Evolutionary conservation across 2,797 vertebrate genomes (phyloP).

Genomic region (Dicrostonyx torquatus): DNA sequence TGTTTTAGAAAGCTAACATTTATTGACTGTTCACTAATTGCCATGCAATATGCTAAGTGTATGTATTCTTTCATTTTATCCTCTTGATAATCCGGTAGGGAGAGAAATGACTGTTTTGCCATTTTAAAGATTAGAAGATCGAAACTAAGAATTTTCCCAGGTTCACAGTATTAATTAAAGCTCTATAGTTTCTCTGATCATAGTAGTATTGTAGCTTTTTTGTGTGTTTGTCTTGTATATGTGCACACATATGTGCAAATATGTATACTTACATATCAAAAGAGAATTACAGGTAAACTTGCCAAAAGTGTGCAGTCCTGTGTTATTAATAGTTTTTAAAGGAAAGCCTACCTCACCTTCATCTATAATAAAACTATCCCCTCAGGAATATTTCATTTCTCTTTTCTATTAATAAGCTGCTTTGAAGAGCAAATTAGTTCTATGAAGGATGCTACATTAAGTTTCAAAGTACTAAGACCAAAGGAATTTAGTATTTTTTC

Average conservation of each 20-base stretch:
- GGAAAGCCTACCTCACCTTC: constrained; percentile 69
- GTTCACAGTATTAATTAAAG: neutral
- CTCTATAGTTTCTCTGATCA: neutral
- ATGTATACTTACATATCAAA: neutral
- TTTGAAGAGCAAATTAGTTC: constrained; percentile 77
- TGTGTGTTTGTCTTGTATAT: constrained; percentile 22
- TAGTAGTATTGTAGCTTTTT: neutral
- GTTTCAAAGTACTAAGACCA: constrained; percentile 72
- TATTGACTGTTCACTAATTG: constrained; percentile 42
- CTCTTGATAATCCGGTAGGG: constrained; percentile 5
- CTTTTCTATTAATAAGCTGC: constrained; percentile 73
- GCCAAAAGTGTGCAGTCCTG: constrained; percentile 17
- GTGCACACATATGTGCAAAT: neutral
- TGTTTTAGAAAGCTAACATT: constrained; percentile 36
- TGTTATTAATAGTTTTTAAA: constrained; percentile 63
- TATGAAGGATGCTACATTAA: constrained; percentile 72
- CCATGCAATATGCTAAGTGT: constrained; percentile 38
- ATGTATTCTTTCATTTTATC: constrained; percentile 42
- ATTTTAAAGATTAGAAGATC: constrained; percentile 51
- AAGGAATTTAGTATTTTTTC: constrained; percentile 39
- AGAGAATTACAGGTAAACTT: constrained; percentile 3
- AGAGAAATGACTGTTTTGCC: constrained; percentile 49
- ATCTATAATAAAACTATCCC: constrained; percentile 67
- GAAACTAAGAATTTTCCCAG: constrained; percentile 33
- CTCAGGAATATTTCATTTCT: constrained; percentile 73